phyloP scores from a whole-genome alignment of 2,113 vertebrate genomes.

The Syngnathus scovelli region DNA sequence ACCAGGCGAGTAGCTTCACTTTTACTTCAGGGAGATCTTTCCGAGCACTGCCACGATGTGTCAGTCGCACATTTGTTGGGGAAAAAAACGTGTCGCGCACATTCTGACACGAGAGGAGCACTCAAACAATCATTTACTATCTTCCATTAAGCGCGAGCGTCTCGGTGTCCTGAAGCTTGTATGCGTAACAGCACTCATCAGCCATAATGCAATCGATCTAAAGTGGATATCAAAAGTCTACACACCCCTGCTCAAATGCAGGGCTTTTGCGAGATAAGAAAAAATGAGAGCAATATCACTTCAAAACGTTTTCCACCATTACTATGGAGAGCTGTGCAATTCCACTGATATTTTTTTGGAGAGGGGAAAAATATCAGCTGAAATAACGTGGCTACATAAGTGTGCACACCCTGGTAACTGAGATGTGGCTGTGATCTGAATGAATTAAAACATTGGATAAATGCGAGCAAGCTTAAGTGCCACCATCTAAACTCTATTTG shows the following conservation, averaged over 20 bases:
- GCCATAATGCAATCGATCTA: not conserved
- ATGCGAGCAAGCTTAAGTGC: too few species aligned
- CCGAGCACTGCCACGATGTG: not conserved
- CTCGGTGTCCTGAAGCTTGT: not conserved
- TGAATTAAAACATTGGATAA: too few species aligned
- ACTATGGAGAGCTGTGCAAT: not conserved
- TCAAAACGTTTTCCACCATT: not conserved
- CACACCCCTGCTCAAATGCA: not conserved
- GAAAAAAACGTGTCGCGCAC: not conserved
- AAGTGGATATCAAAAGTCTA: not conserved
- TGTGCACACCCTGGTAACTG: too few species aligned
- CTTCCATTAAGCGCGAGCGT: not conserved
- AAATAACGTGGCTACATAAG: too few species aligned
- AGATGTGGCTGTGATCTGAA: too few species aligned
- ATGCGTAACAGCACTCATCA: not conserved
- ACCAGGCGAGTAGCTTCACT: not conserved
- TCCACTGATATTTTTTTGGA: too few species aligned
- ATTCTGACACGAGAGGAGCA: not conserved
- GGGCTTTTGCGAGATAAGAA: not conserved
- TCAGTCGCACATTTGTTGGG: not conserved
- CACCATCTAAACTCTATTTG: too few species aligned
- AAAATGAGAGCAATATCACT: not conserved
- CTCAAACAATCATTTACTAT: constrained; percentile 4
- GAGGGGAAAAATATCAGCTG: too few species aligned
- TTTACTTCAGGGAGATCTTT: not conserved